phyloP scores from a whole-genome alignment of 2,888 invertebrate genomes.

The Athetis lepigone region DNA sequence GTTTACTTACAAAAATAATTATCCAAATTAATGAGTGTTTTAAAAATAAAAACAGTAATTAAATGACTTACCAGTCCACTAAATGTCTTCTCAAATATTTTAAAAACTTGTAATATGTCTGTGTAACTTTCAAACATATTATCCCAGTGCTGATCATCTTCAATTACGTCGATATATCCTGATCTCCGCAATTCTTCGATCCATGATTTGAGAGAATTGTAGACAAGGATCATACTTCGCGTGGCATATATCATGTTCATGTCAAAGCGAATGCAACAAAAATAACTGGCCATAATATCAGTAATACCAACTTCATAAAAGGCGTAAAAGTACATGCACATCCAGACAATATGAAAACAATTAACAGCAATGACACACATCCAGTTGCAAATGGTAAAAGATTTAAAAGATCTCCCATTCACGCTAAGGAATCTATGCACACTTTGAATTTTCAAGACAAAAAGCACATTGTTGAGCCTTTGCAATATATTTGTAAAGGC shows the following conservation, averaged over 20 bases:
- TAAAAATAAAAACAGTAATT: neutral
- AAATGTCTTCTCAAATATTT: constrained; percentile 22
- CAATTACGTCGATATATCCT: neutral
- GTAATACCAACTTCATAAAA: constrained; percentile 1
- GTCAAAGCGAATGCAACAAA: constrained; percentile 14
- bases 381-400: constrained; percentile 23
- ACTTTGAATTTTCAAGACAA: constrained; percentile 35
- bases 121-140: constrained; percentile 16
- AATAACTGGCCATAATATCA: neutral
- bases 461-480: constrained; percentile 13
- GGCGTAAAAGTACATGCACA: neutral
- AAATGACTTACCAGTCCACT: neutral
- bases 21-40: no score
- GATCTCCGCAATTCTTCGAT: constrained; percentile 5
- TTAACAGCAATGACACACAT: neutral
- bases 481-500: constrained; percentile 12
- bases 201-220: constrained; percentile 3
- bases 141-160: constrained; percentile 15
- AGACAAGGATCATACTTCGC: constrained; percentile 9
- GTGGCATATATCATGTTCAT: constrained; percentile 16
- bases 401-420: neutral
- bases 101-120: constrained; percentile 9
- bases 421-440: constrained; percentile 15
- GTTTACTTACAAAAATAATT: no score
- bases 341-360: constrained; percentile 7